Base-by-base conservation (phyloP, 2,797 vertebrate species). In the Phrynocephalus vlangalii region DNA sequence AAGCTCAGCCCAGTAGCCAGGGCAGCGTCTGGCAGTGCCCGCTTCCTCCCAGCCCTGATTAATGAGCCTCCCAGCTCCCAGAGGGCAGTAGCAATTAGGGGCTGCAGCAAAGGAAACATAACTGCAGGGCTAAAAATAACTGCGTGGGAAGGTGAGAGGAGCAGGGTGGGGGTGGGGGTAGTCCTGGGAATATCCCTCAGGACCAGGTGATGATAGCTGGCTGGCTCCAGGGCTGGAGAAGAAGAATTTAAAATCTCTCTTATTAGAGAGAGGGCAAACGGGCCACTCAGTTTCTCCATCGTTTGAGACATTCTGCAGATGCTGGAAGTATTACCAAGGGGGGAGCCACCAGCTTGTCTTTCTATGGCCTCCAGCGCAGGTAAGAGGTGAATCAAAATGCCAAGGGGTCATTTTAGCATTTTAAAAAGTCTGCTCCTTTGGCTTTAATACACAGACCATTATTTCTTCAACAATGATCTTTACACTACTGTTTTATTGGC, bases 41-140 rank as follows among this genome's bases (percentile, higher is more conserved):
- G 38, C 52, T 73, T 33, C 44, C 18, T 79, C 75, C 88, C 68
- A 44, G 50, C 50, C 22, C 76, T 89, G 81, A 83, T 86, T 56
- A 79, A 84, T 86, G 81, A 75, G 60, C 24, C 79, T 79, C 81
- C 70, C 77, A 60, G 81, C 56, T 89, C 75, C 68, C 75, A 52
- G 70, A 30, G 68, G 56, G 68, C 68, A 75, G 67, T 44, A 67
- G 87, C 70, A 84, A 52, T 86, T 86, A 83, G 81, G 76, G 68
- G 7, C 52, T 80, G 48, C n/a, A 79, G 20, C 18, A 44, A n/a
- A 75, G 81, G 68, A 86, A 79, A 72, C 56, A 83, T 13, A 9
- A 83, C 83, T 89, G 76, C 88, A 86, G 71, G 84, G 85, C 82
- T 89, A 89, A 89, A 86, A 89, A 84, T 86, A 80, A 79, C 44